Evolutionary conservation across 2,113 vertebrate species (phyloP).

Genomic region (Tragulus kanchil): DNA sequence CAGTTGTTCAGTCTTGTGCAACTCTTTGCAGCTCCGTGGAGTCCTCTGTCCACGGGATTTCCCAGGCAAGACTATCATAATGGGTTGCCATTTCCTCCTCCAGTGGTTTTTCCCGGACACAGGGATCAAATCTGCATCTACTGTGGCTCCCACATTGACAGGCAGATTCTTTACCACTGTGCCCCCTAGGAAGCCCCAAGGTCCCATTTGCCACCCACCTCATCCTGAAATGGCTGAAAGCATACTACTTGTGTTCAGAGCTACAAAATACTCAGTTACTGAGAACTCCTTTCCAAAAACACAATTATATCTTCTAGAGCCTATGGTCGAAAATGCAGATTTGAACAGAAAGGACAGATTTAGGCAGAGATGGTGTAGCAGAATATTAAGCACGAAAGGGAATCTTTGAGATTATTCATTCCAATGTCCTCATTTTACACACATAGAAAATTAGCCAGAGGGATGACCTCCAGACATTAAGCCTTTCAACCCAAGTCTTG

Average conservation of each 20-base stretch:
- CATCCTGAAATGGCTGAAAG: not conserved
- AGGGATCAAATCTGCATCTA: not conserved
- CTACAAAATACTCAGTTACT: not conserved
- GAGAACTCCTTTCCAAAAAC: not conserved
- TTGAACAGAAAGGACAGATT: not conserved
- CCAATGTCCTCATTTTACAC: not conserved
- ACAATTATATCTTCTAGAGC: not conserved
- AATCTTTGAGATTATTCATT: constrained; percentile 9
- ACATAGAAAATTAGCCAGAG: not conserved
- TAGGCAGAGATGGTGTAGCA: not conserved
- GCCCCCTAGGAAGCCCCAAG: not conserved
- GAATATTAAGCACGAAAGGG: constrained; percentile 18
- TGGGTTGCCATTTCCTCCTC: not conserved
- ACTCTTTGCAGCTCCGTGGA: not conserved
- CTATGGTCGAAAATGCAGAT: not conserved
- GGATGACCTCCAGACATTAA: not conserved
- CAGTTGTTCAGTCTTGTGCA: not conserved
- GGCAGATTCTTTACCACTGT: not conserved
- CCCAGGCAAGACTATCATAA: not conserved
- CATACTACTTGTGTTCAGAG: not conserved
- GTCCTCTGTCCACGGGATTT: not conserved
- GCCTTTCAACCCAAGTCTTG: not conserved
- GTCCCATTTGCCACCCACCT: not conserved
- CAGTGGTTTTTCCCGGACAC: not conserved
- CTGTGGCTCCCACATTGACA: not conserved